A percentile compares a stretch with the other conserved stretches of the same genome.
These are phyloP conservation scores for Corbicula japonica DNA, from an alignment of 2,888 invertebrate genomes.

Conservation along the genomic window DNA sequence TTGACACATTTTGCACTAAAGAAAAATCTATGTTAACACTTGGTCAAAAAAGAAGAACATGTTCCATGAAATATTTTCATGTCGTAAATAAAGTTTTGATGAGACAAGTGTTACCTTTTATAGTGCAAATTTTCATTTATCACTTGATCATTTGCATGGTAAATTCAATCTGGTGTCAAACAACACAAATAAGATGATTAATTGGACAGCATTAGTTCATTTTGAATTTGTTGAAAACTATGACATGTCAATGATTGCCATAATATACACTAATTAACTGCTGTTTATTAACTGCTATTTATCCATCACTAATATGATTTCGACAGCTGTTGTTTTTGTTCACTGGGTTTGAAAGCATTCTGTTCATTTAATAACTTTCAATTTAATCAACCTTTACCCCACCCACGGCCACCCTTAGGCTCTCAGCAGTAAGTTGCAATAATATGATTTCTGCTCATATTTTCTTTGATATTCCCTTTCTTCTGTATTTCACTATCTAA, in stretches of 20 bases:
- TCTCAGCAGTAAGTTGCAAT: no score
- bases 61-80: neutral
- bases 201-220: conserved; percentile 5
- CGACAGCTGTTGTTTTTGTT: no score
- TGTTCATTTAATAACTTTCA: neutral
- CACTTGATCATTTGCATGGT: conserved; percentile 33
- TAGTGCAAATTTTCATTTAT: conserved; percentile 23
- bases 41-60: no score
- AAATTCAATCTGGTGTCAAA: conserved; percentile 28
- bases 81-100: conserved; percentile 16
- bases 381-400: neutral
- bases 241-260: neutral
- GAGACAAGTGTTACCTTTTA: no score
- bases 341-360: no score
- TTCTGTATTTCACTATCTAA: no score
- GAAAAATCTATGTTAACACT: no score
- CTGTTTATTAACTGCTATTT: neutral
- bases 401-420: neutral
- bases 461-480: no score
- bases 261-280: neutral
- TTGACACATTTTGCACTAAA: no score
- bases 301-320: no score
- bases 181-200: conserved; percentile 17
- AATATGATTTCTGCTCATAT: no score
- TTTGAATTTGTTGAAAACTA: neutral